Base-by-base conservation (phyloP, 2,113 vertebrate genomes). In the Geothlypis trichas region DNA sequence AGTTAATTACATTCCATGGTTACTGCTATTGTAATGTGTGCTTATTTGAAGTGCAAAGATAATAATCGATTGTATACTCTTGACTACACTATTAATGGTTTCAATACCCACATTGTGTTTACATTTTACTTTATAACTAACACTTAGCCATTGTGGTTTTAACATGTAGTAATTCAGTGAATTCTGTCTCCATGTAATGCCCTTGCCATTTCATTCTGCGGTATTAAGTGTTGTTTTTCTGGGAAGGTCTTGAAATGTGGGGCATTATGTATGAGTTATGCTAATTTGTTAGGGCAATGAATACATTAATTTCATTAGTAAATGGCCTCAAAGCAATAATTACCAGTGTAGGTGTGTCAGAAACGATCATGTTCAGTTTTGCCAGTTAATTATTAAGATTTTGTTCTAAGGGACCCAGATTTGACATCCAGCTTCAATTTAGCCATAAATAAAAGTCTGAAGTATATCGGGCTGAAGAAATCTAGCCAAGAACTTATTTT, bases 291-390 rank as follows among this genome's bases (percentile, higher is more conserved):
- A 99, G 98, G 99, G 99, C 99, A 99, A 99, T 98, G 98, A 99
- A 99, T 99, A 98, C 99, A 99, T 99, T 99, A 99, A 99, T 99
- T 99, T 99, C 99, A 99, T 99, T 99, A 99, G 99, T 98, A 99
- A 99, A 99, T 99, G 98, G 98, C 99, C 99, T 99, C 98, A 99
- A 99, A 99, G 99, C 99, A 99, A 98, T 99, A 99, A 99, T 99
- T 99, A 99, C 98, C 98, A 99, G 99, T 99, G 99, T 99, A 99
- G 99, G 99, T 99, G 99, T 99, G 99, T 99, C 99, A 99, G 98
- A 99, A 99, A 98, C 90, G 97, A 99, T 99, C 99, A 99, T 99
- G 99, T 99, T 99, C 98, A 99, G 98, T 98, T 99, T 98, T 99
- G 98, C 99, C 98, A 99, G 99, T 99, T 99, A 99, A 99, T 99